phyloP scores from a whole-genome alignment of 2,113 vertebrate genomes.

The Myxocyprinus asiaticus region DNA sequence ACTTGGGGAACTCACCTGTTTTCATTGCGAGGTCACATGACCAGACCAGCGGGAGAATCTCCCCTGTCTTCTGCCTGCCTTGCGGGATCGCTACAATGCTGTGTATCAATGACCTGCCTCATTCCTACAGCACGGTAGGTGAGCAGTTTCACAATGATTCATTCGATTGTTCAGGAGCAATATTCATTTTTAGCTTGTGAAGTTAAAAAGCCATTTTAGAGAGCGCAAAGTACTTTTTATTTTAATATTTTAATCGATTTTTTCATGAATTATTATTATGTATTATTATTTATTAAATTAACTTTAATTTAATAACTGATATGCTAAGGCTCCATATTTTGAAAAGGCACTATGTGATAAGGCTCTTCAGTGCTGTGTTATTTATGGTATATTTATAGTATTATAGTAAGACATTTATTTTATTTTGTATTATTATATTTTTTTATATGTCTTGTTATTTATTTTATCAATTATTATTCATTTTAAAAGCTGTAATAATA shows the following conservation, averaged over 20 bases:
- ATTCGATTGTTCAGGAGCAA: not conserved
- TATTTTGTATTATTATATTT: not conserved
- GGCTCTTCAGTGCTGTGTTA: not conserved
- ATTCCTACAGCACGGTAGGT: slow-evolving; percentile 86
- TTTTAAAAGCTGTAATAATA: too few species aligned
- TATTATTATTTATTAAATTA: not conserved
- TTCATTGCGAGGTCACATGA: slow-evolving; percentile 70
- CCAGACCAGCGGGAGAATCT: slow-evolving; percentile 60
- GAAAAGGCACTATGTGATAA: not conserved
- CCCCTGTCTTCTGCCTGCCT: slow-evolving; percentile 49
- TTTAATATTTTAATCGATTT: not conserved
- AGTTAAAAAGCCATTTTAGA: not conserved
- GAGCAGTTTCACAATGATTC: not conserved
- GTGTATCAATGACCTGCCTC: slow-evolving; percentile 78
- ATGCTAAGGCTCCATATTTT: not conserved
- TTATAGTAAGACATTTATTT: too few species aligned
- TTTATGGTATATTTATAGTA: not conserved
- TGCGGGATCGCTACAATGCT: slow-evolving; percentile 81
- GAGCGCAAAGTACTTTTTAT: not conserved
- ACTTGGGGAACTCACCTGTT: slow-evolving; percentile 37
- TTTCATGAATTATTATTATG: not conserved
- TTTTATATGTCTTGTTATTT: not conserved
- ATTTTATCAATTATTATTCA: not conserved
- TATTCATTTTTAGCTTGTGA: not conserved
- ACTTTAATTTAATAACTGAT: not conserved